phyloP scores from a whole-genome alignment of 2,797 vertebrate genomes.

The Silurus lanzhouensis region DNA sequence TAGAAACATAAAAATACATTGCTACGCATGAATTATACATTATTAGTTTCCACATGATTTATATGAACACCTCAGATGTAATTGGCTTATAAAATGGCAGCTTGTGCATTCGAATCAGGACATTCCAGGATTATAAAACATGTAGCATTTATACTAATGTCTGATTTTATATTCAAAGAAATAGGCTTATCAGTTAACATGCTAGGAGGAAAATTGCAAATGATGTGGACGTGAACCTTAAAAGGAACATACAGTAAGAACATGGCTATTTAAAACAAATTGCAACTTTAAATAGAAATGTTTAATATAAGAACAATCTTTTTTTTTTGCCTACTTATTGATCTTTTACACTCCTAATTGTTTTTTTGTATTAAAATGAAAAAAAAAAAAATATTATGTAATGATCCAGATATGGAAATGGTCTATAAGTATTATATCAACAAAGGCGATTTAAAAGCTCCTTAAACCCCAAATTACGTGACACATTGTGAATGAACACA shows the following conservation, averaged over 20 bases:
- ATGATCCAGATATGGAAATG: slow-evolving; percentile 29
- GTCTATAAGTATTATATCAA: slow-evolving; percentile 14
- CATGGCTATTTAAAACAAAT: background rate
- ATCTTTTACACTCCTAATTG: background rate
- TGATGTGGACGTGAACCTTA: slow-evolving; percentile 13
- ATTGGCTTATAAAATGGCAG: slow-evolving; percentile 37
- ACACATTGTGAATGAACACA: slow-evolving; percentile 46
- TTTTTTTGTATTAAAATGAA: slow-evolving; percentile 17
- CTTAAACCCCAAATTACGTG: slow-evolving; percentile 31
- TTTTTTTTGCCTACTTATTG: background rate
- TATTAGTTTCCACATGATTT: slow-evolving; percentile 48
- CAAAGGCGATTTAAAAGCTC: slow-evolving; percentile 25
- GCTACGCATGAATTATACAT: slow-evolving; percentile 44
- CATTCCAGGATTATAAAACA: slow-evolving; percentile 47
- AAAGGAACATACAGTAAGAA: background rate
- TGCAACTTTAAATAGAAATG: background rate
- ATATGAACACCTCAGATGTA: slow-evolving; percentile 34
- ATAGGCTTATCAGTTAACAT: slow-evolving; percentile 44
- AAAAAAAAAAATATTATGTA: background rate
- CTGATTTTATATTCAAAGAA: slow-evolving; percentile 44
- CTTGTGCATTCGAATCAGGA: slow-evolving; percentile 49
- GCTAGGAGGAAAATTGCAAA: slow-evolving; percentile 20
- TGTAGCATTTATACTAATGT: slow-evolving; percentile 46
- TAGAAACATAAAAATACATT: slow-evolving; percentile 46
- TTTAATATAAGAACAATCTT: background rate